Evolutionary conservation across 2,113 vertebrate genomes (phyloP).

Genomic region (Chamaea fasciata): DNA sequence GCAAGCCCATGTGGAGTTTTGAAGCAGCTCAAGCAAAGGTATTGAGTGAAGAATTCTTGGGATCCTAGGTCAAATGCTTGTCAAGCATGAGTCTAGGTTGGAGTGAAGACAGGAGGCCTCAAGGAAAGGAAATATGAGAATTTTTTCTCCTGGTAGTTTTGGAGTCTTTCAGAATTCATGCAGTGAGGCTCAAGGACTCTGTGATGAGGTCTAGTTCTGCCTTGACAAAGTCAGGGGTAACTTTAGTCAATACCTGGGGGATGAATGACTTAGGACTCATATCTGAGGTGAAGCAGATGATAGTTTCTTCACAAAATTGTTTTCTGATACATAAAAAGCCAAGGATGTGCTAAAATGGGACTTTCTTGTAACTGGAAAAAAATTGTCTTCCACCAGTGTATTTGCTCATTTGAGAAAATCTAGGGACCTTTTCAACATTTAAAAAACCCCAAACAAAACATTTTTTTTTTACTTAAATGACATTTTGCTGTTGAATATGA

Average conservation of each 20-base stretch:
- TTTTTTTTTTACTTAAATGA: not conserved
- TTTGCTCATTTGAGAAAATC: not conserved
- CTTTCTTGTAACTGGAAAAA: not conserved
- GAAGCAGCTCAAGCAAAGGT: not conserved
- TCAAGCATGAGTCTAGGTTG: not conserved
- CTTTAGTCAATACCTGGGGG: not conserved
- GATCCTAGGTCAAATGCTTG: not conserved
- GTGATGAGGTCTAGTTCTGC: not conserved
- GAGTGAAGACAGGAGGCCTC: not conserved
- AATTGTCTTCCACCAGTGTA: not conserved
- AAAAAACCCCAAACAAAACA: accelerated
- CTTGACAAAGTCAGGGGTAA: not conserved
- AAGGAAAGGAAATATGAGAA: not conserved
- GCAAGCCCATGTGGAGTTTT: not conserved
- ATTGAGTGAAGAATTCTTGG: not conserved
- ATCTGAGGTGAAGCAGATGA: not conserved
- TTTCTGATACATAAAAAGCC: not conserved
- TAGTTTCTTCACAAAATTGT: not conserved
- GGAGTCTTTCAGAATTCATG: not conserved
- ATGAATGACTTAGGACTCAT: not conserved
- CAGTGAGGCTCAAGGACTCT: not conserved
- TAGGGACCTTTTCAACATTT: not conserved
- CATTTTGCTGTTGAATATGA: not conserved
- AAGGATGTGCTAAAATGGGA: not conserved
- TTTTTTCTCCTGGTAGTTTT: not conserved